Evolutionary conservation across 2,888 invertebrate genomes (phyloP).

Genomic region (Ectemnius cavifrons): DNA sequence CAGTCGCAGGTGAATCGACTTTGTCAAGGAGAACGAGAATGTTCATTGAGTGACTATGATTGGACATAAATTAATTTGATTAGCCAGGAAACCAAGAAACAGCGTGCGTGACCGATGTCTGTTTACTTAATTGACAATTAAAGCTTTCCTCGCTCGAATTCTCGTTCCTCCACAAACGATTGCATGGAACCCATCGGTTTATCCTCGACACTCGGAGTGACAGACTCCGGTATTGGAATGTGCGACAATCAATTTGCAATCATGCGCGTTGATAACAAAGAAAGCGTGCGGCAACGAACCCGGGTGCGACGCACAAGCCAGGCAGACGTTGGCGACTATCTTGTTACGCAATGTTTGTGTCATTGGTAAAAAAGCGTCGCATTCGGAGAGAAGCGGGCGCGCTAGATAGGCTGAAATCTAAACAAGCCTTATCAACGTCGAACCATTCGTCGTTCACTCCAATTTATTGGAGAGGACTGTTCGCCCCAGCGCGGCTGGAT

Average conservation of each 20-base stretch:
- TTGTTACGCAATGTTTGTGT: neutral
- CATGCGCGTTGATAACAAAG: constrained; percentile 29
- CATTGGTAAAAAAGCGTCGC: neutral
- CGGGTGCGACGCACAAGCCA: neutral
- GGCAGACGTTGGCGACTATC: neutral
- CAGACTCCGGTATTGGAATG: no score
- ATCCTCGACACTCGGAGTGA: no score
- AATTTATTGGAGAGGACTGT: constrained; percentile 23
- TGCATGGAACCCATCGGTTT: no score
- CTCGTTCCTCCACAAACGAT: no score
- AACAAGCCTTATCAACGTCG: constrained; percentile 4
- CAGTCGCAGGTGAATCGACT: no score
- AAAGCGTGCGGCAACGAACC: constrained; percentile 9
- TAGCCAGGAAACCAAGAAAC: no score
- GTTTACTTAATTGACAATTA: no score
- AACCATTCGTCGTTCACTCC: constrained; percentile 8
- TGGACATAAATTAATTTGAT: no score
- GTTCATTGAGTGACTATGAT: no score
- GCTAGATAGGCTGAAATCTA: neutral
- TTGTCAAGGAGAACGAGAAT: no score
- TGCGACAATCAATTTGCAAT: constrained; percentile 11
- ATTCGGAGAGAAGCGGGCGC: neutral
- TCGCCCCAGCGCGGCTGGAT: neutral
- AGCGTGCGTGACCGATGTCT: no score
- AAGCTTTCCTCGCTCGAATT: no score